Evolutionary conservation across 2,888 invertebrate species (phyloP).

Genomic region (Drosophila phalerata): DNA sequence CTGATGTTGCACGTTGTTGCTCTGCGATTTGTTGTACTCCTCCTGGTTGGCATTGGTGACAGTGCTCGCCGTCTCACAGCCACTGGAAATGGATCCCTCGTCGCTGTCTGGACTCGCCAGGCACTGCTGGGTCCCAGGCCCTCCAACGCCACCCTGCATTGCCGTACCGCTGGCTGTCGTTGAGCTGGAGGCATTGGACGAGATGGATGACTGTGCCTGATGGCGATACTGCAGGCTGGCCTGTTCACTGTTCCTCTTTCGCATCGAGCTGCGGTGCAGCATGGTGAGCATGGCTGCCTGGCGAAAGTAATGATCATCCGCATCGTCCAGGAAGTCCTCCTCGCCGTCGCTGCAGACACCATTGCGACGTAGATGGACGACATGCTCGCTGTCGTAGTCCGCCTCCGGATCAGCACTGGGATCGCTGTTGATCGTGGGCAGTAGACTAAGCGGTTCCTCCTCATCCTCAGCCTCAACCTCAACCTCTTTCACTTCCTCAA

Average conservation of each 20-base stretch:
- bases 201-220: slow-evolving; percentile 81
- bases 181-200: slow-evolving; percentile 77
- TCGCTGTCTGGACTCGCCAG: slow-evolving; percentile 87
- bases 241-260: slow-evolving; percentile 83
- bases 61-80: slow-evolving; percentile 92
- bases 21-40: slow-evolving; percentile 80
- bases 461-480: slow-evolving; percentile 65
- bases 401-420: slow-evolving; percentile 81
- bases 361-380: slow-evolving; percentile 65
- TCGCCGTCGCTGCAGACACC: slow-evolving; percentile 83
- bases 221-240: slow-evolving; percentile 76
- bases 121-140: slow-evolving; percentile 43
- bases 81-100: slow-evolving; percentile 92
- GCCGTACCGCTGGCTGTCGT: slow-evolving; percentile 63
- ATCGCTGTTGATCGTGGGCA: slow-evolving; percentile 82
- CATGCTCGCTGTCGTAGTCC: slow-evolving; percentile 60
- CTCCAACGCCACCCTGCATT: slow-evolving; percentile 34
- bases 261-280: slow-evolving; percentile 84
- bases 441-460: slow-evolving; percentile 76
- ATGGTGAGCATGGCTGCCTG: slow-evolving; percentile 84
- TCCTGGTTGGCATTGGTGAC: slow-evolving; percentile 87
- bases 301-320: slow-evolving; percentile 84
- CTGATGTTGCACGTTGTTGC: slow-evolving; percentile 55
- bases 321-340: slow-evolving; percentile 80
- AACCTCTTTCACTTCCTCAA: slow-evolving; percentile 31